Evolutionary conservation across 2,888 invertebrate genomes (phyloP).

Genomic region (Biston betularia): DNA sequence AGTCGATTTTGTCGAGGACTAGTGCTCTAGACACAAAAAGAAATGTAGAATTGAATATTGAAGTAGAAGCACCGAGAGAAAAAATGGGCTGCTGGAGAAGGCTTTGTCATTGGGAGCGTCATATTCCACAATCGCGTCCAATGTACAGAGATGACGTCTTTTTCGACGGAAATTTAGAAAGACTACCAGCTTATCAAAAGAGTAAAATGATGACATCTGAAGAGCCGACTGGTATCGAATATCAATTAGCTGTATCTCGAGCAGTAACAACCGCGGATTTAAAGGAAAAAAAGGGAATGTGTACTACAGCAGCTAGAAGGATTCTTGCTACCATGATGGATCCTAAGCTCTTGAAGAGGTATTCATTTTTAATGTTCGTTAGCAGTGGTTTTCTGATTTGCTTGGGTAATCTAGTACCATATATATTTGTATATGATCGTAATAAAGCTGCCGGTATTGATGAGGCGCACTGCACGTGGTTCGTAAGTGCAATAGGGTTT

Average conservation of each 20-base stretch:
- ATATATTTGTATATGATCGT: slow-evolving; percentile 69
- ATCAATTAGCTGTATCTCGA: slow-evolving; percentile 78
- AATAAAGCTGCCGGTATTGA: slow-evolving; percentile 64
- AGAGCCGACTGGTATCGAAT: slow-evolving; percentile 74
- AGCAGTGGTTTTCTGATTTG: slow-evolving; percentile 65
- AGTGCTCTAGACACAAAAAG: slow-evolving; percentile 56
- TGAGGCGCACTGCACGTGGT: slow-evolving; percentile 61
- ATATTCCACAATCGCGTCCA: slow-evolving; percentile 70
- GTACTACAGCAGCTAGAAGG: slow-evolving; percentile 73
- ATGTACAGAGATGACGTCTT: slow-evolving; percentile 81
- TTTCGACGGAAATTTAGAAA: slow-evolving; percentile 70
- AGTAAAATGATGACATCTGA: slow-evolving; percentile 61
- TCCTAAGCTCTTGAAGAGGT: slow-evolving; percentile 64
- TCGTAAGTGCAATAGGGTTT: slow-evolving; percentile 72
- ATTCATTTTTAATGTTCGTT: slow-evolving; percentile 66
- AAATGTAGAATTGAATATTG: slow-evolving; percentile 55
- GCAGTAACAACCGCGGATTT: slow-evolving; percentile 72
- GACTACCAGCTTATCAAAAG: slow-evolving; percentile 72
- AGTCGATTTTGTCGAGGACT: slow-evolving; percentile 68
- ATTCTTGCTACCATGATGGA: slow-evolving; percentile 80
- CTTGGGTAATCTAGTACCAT: slow-evolving; percentile 73
- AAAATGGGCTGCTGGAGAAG: slow-evolving; percentile 64
- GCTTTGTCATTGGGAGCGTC: slow-evolving; percentile 72
- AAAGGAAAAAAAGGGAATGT: slow-evolving; percentile 68
- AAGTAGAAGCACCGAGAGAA: slow-evolving; percentile 49